phyloP scores from a whole-genome alignment of 2,888 invertebrate species.

The Platerodrilus igneus region DNA sequence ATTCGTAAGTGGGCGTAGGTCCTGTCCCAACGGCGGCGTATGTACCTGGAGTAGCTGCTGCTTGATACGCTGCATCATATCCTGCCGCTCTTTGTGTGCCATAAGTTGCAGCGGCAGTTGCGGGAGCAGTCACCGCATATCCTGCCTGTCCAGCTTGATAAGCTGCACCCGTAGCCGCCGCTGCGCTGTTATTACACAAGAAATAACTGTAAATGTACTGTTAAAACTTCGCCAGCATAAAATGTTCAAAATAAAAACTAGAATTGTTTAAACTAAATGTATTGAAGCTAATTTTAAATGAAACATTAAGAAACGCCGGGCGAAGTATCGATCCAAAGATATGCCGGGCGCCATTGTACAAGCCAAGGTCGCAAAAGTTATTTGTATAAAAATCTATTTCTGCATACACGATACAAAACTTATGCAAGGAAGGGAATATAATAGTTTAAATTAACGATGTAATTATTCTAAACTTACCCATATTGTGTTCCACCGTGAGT shows the following conservation, averaged over 20 bases:
- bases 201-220: constrained; percentile 10
- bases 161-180: constrained; percentile 73
- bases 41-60: constrained; percentile 71
- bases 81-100: constrained; percentile 78
- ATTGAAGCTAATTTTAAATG: background rate
- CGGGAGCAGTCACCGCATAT: constrained; percentile 77
- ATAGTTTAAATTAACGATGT: background rate
- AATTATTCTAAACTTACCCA: constrained; percentile 58
- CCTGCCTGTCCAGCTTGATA: constrained; percentile 81
- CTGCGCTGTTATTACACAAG: too few relatives aligned
- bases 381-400: too few relatives aligned
- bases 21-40: constrained; percentile 52
- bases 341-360: constrained; percentile 48
- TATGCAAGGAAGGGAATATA: too few relatives aligned
- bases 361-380: constrained; percentile 47
- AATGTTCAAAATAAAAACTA: constrained; percentile 5
- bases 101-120: constrained; percentile 77
- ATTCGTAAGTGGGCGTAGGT: constrained; percentile 62
- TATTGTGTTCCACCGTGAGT: constrained; percentile 91
- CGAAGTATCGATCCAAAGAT: constrained; percentile 44
- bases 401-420: too few relatives aligned
- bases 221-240: too few relatives aligned
- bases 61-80: constrained; percentile 80
- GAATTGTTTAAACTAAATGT: background rate
- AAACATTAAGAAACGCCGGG: constrained; percentile 10